Conservation (phyloP, 2,797 vertebrate genomes). For the Sebastes oblongus region DNA sequence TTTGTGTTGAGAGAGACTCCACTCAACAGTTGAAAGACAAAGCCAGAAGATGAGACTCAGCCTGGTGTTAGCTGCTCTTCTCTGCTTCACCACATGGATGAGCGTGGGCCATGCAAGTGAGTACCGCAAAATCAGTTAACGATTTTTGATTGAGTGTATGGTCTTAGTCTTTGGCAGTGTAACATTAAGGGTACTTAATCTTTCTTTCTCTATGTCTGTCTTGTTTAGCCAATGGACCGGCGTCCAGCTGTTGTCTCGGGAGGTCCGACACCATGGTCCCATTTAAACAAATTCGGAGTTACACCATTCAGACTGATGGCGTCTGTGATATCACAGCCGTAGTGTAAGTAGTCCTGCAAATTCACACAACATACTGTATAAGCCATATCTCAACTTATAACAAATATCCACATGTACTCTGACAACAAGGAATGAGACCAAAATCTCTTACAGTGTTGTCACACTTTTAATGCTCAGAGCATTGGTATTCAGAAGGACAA, state of each 20-base stretch:
- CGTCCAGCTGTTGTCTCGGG: not conserved
- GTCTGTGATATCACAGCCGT: constrained; percentile 45
- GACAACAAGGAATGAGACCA: too few species aligned
- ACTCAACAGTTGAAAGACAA: not conserved
- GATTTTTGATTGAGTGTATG: not conserved
- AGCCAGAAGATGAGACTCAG: constrained; percentile 47
- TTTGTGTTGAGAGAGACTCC: not conserved
- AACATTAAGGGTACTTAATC: not conserved
- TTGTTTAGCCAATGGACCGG: constrained; percentile 29
- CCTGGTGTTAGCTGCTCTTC: constrained; percentile 23
- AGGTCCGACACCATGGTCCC: fast-evolving
- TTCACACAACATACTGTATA: too few species aligned
- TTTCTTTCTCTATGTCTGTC: not conserved
- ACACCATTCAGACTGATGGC: constrained; percentile 43
- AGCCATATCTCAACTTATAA: too few species aligned
- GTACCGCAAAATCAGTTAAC: constrained; percentile 10
- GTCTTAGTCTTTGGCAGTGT: not conserved
- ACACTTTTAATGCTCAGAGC: too few species aligned
- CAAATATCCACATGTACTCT: too few species aligned
- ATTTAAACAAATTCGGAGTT: not conserved
- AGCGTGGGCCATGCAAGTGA: constrained; percentile 51
- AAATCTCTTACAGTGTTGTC: too few species aligned
- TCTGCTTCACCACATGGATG: constrained; percentile 51
- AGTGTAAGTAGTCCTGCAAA: constrained; percentile 52
- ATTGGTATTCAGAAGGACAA: too few species aligned